A percentile compares a stretch with the other conserved stretches of the same genome.
phyloP scores from a whole-genome alignment of 2,113 vertebrate genomes.

The Nesospiza acunhae region DNA sequence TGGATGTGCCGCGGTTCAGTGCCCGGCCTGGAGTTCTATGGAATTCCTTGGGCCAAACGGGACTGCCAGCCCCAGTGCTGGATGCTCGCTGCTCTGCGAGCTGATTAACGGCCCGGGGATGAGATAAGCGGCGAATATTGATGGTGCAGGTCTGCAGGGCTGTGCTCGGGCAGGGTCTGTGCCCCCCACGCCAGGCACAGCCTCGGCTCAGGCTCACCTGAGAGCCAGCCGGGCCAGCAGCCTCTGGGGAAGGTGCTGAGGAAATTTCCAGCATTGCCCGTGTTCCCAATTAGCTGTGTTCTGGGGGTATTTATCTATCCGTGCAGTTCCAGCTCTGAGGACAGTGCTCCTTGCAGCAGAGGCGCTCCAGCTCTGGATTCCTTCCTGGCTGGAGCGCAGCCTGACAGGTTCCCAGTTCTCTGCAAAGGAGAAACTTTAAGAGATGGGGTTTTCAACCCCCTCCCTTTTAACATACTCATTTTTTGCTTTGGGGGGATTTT shows the following conservation, averaged over 20 bases:
- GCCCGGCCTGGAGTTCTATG: neutral
- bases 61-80: neutral
- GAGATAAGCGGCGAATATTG: neutral
- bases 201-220: neutral
- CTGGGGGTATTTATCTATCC: fast-evolving
- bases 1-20: fast-evolving
- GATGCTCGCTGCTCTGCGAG: neutral
- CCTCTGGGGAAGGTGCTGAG: neutral
- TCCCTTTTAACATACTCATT: fast-evolving
- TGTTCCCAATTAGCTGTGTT: neutral
- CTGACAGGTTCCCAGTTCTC: neutral
- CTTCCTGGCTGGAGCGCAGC: neutral
- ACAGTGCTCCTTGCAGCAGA: neutral
- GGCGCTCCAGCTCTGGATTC: neutral
- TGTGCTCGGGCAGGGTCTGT: fast-evolving
- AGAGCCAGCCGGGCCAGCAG: fast-evolving
- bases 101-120: neutral
- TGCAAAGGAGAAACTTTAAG: neutral
- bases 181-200: fast-evolving
- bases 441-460: neutral
- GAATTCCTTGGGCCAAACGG: neutral
- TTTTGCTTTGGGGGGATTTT: neutral
- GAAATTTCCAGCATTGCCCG: neutral
- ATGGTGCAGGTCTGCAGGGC: neutral
- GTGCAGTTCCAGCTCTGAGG: neutral